Evolutionary conservation across 2,888 invertebrate species (phyloP).

Genomic region (Polydrusus pterygomalis): DNA sequence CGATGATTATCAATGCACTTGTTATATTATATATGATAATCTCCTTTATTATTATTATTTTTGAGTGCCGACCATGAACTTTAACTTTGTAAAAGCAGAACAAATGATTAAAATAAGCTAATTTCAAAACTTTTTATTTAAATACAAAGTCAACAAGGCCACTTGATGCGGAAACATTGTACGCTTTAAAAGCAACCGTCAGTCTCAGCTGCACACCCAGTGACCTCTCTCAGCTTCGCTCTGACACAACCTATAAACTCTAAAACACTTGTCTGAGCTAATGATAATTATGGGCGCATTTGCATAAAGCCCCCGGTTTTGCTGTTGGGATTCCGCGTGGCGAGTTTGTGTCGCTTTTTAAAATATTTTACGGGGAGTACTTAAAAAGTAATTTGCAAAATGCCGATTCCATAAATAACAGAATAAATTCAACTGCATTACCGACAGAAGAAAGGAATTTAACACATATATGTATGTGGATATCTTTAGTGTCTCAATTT

Average conservation of each 20-base stretch:
- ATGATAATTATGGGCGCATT: conserved; percentile 48
- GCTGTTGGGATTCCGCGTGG: conserved; percentile 5
- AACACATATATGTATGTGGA: too few species aligned
- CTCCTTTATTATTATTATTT: too few species aligned
- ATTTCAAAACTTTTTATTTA: conserved; percentile 12
- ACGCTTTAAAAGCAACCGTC: conserved; percentile 11
- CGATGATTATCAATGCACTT: too few species aligned
- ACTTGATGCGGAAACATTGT: not conserved
- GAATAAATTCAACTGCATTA: too few species aligned
- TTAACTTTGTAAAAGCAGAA: too few species aligned
- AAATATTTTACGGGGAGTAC: not conserved
- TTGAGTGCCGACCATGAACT: too few species aligned
- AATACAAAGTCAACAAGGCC: conserved; percentile 6
- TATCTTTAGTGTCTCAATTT: too few species aligned
- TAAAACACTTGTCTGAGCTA: conserved; percentile 50
- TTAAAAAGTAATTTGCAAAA: not conserved
- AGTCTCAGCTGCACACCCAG: conserved; percentile 21
- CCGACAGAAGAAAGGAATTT: too few species aligned
- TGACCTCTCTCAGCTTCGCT: conserved; percentile 25
- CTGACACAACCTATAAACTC: conserved; percentile 43
- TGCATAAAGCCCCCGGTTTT: conserved; percentile 38
- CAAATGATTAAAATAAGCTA: too few species aligned
- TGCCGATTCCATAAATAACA: too few species aligned
- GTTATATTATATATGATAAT: too few species aligned
- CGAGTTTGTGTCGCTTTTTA: not conserved